phyloP scores from a whole-genome alignment of 1,140 invertebrate species.

The Drosophila prosaltans region DNA sequence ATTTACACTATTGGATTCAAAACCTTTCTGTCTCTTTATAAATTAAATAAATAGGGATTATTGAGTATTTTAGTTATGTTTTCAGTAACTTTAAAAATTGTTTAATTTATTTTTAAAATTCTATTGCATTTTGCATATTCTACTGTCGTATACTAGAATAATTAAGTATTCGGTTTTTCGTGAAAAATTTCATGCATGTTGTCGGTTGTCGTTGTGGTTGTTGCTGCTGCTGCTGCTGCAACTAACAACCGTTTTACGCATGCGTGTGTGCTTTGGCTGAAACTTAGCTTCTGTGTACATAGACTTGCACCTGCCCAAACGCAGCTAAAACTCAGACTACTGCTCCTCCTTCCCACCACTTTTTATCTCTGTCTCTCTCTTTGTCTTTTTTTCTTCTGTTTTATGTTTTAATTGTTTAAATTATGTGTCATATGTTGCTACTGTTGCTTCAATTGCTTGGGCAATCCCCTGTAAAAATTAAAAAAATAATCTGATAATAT shows the following conservation, averaged over 20 bases:
- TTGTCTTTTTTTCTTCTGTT: constrained; percentile 35
- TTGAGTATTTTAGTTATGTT: too few relatives aligned
- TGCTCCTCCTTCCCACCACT: background rate
- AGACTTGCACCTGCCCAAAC: constrained; percentile 58
- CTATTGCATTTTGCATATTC: constrained; percentile 3
- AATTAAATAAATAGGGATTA: too few relatives aligned
- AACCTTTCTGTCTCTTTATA: too few relatives aligned
- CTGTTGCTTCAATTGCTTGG: constrained; percentile 31
- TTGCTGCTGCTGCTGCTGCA: constrained; percentile 33
- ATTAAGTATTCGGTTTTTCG: constrained; percentile 20
- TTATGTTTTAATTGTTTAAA: constrained; percentile 80
- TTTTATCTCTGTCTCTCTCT: background rate
- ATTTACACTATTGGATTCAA: too few relatives aligned
- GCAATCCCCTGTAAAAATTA: too few relatives aligned
- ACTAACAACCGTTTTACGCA: constrained; percentile 75
- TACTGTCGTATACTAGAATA: background rate
- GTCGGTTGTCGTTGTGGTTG: constrained; percentile 55
- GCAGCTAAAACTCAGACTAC: background rate
- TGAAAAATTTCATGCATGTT: constrained; percentile 69
- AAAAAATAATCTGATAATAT: too few relatives aligned
- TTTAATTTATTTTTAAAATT: too few relatives aligned
- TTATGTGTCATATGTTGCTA: constrained; percentile 73
- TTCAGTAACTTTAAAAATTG: too few relatives aligned
- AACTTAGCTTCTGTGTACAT: constrained; percentile 7
- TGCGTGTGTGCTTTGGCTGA: constrained; percentile 61